phyloP scores from a whole-genome alignment of 1,140 invertebrate species.

The Limonius californicus region DNA sequence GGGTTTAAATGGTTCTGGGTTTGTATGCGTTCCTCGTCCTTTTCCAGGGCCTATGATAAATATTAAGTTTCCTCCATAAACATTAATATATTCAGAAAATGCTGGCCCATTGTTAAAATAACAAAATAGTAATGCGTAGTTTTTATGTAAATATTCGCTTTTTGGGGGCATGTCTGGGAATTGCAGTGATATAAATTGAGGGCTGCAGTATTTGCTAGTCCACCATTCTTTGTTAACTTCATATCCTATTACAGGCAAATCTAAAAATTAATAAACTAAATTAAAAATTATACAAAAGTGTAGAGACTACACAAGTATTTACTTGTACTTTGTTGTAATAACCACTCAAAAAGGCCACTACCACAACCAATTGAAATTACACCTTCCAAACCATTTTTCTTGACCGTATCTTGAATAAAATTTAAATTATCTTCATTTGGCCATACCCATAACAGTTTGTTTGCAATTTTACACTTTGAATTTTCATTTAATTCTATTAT shows the following conservation, averaged over 20 bases:
- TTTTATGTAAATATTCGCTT: conserved; percentile 41
- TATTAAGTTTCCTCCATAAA: conserved; percentile 57
- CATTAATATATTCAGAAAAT: conserved; percentile 61
- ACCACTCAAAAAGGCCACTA: conserved; percentile 56
- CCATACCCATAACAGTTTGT: conserved; percentile 57
- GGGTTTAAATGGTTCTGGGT: conserved; percentile 60
- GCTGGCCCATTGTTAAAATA: conserved; percentile 69
- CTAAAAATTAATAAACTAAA: conserved; percentile 46
- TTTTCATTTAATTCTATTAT: conserved; percentile 36
- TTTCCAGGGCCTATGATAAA: conserved; percentile 67
- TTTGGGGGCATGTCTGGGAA: conserved; percentile 43
- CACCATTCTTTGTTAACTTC: conserved; percentile 62
- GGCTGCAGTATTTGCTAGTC: conserved; percentile 56
- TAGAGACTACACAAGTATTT: conserved; percentile 4
- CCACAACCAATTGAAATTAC: conserved; percentile 57
- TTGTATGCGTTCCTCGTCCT: conserved; percentile 59
- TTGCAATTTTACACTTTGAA: conserved; percentile 30
- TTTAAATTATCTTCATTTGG: conserved; percentile 51
- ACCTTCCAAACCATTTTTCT: conserved; percentile 38
- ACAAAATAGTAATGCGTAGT: conserved; percentile 66
- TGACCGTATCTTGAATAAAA: conserved; percentile 45
- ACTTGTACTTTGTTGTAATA: conserved; percentile 51
- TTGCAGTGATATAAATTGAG: conserved; percentile 51
- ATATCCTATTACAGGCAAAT: conserved; percentile 50
- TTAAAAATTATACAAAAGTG: neutral